Conservation (phyloP, 2,797 vertebrate genomes). For the Sternotherus odoratus region DNA sequence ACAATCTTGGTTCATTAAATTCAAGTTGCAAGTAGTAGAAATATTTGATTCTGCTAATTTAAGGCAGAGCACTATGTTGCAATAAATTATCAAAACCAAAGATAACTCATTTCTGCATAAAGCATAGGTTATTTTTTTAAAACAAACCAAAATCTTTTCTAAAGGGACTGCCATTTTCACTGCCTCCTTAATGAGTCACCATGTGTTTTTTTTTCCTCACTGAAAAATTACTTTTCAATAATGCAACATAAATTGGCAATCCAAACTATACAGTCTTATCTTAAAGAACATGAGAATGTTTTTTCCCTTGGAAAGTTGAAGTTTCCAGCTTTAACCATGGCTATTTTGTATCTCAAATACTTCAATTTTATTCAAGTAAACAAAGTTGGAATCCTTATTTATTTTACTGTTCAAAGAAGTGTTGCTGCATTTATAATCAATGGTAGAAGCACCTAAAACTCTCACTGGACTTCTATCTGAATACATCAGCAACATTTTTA, state of each 20-base stretch:
- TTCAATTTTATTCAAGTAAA: not conserved
- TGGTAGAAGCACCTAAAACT: not conserved
- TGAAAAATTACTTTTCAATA: not conserved
- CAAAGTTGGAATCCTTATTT: not conserved
- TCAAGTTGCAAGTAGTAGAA: not conserved
- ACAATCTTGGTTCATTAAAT: not conserved
- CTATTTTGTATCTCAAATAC: not conserved
- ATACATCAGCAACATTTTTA: not conserved
- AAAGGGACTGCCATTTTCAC: not conserved
- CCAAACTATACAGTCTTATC: rapidly evolving
- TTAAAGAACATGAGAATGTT: not conserved
- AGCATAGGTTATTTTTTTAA: not conserved
- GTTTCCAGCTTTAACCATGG: not conserved
- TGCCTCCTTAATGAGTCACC: not conserved
- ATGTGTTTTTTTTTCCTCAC: not conserved
- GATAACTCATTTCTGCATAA: too few species aligned
- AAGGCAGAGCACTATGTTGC: not conserved
- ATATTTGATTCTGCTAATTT: not conserved
- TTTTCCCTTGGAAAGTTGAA: not conserved
- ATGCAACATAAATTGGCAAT: not conserved
- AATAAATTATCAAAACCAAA: not conserved
- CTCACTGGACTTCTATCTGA: not conserved
- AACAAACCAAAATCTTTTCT: not conserved
- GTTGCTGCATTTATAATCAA: not conserved
- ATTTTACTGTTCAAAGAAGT: not conserved